Conservation (phyloP, 1,140 invertebrate species). For the Apis mellifera region DNA sequence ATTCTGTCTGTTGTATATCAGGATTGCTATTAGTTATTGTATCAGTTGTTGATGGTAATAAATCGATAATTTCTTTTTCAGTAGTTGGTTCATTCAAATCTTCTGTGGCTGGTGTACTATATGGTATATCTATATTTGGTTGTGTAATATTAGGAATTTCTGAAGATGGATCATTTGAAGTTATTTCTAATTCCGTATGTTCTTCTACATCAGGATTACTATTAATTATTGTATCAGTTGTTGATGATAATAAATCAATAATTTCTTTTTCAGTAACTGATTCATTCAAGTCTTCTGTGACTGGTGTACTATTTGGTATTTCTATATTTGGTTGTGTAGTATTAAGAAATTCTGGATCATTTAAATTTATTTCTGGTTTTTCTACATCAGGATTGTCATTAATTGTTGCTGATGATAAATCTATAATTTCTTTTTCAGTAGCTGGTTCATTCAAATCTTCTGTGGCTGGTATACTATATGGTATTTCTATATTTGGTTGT, state of each 20-base stretch:
- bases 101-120: too few species aligned
- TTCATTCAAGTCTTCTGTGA: not conserved
- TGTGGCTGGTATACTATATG: too few species aligned
- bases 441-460: too few species aligned
- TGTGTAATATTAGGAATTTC: accelerated
- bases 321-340: too few species aligned
- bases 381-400: too few species aligned
- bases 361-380: not conserved
- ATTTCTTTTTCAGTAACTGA: not conserved
- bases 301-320: too few species aligned
- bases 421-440: too few species aligned
- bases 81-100: too few species aligned
- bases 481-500: too few species aligned
- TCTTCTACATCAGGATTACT: not conserved
- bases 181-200: not conserved
- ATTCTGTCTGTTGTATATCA: too few species aligned
- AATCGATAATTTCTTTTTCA: not conserved
- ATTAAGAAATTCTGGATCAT: not conserved
- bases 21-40: not conserved
- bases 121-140: not conserved
- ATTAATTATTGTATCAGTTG: not conserved
- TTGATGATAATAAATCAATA: not conserved
- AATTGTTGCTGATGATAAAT: too few species aligned
- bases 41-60: not conserved
- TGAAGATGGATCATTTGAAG: not conserved